Evolutionary conservation across 2,113 vertebrate species (phyloP), one percentile per base, ranked within the genome.

Genomic region (Pygoscelis adeliae): DNA sequence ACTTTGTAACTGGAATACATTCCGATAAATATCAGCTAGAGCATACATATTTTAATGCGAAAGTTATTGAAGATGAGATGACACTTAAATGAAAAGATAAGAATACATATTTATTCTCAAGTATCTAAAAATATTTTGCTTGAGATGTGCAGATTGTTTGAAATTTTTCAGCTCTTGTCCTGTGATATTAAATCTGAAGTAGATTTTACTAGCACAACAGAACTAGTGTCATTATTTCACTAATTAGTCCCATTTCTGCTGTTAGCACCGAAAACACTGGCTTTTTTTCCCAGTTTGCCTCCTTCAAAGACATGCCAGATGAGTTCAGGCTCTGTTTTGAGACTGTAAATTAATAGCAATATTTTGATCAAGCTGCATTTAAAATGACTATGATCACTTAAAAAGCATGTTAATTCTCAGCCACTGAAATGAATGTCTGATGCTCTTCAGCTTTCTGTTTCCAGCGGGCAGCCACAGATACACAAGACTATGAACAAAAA

Each of bases 171-270:
- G 7, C 59, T 73, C 30, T 72, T 82, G 66, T 78, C 63, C 70
- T 81, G 52, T 50, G 83, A 70, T 88, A 90, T 62, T 81, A 90
- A 93, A 77, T 71, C 49, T 73, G 53, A 91, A 95, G 47, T 40
- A 79, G 59, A 89, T 83, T 91, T 97, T 86, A 78, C 52, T 49
- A 70, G 26, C 74, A 84, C 71, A 96, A 93, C 44, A 72, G 83
- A 91, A 63, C 50, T 79, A 34, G 38, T 86, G 67, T 66, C 56
- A 92, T 95, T 90, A 91, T 96, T 93, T 81, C 50, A 65, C 47
- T 97, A 96, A 96, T 96, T 94, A 96, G 71, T 73, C 78, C 87
- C 38, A 74, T 88, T 95, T 97, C 94, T 97, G 78, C 90, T 82
- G 66, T 96, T 94, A 96, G 67, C 66, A 63, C 87, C 9, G 23